These are phyloP conservation scores for Lordiphosa collinella DNA, from an alignment of 1,140 invertebrate species.

Conservation along the genomic window DNA sequence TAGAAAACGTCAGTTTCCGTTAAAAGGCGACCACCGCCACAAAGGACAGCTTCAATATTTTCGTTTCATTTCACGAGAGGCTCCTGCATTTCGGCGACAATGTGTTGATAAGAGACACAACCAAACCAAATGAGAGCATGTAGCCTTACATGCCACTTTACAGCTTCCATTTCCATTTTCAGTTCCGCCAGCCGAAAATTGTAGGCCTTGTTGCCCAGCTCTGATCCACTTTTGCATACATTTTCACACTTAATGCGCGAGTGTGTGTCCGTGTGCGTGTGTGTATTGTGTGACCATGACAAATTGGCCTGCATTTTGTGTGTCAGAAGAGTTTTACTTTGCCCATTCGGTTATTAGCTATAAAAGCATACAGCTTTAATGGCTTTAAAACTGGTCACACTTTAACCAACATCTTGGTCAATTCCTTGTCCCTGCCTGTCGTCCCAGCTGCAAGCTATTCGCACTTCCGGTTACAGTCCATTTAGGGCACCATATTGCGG, in stretches of 20 bases:
- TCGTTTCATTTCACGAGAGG: conserved; percentile 63
- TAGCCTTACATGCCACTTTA: conserved; percentile 39
- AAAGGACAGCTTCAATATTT: conserved; percentile 71
- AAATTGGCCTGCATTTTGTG: conserved; percentile 47
- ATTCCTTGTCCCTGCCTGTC: conserved; percentile 11
- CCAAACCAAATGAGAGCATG: not conserved
- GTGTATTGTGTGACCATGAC: conserved; percentile 35
- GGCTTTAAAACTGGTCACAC: conserved; percentile 38
- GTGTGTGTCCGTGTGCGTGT: not conserved
- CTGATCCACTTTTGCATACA: conserved; percentile 46
- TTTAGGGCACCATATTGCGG: conserved; percentile 74
- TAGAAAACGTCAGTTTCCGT: conserved; percentile 34
- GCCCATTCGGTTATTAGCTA: conserved; percentile 50
- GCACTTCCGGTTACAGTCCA: conserved; percentile 75
- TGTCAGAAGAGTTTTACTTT: conserved; percentile 14
- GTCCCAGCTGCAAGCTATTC: conserved; percentile 68
- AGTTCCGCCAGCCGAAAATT: conserved; percentile 19
- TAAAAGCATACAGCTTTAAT: conserved; percentile 42
- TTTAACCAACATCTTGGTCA: conserved; percentile 30
- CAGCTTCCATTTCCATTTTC: conserved; percentile 50
- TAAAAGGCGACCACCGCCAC: conserved; percentile 17
- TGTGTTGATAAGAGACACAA: conserved; percentile 67
- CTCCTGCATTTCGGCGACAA: conserved; percentile 44
- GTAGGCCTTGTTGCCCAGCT: conserved; percentile 21
- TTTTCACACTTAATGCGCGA: conserved; percentile 37